A percentile compares a stretch with the other conserved stretches of the same genome.
Conservation (phyloP, 2,113 vertebrate species). For the Petroica traversi region DNA sequence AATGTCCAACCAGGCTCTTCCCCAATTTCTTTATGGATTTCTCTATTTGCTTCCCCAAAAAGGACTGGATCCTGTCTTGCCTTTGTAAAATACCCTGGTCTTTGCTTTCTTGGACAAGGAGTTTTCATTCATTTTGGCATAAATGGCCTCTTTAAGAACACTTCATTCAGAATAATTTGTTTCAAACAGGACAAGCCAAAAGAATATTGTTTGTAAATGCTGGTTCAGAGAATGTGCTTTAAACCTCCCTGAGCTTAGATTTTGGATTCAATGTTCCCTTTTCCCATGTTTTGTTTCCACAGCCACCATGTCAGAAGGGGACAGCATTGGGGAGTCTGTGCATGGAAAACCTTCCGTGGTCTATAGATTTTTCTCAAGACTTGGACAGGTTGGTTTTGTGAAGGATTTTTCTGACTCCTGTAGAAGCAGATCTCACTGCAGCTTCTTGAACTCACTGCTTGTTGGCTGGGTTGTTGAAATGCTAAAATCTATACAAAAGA, state of each 20-base stretch:
- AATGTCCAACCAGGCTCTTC: not conserved
- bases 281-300: not conserved
- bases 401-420: not conserved
- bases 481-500: not conserved
- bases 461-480: not conserved
- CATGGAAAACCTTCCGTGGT: slow-evolving; percentile 93
- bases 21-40: not conserved
- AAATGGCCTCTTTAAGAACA: not conserved
- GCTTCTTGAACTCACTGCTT: not conserved
- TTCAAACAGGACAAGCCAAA: not conserved
- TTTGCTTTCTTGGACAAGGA: not conserved
- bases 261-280: not conserved
- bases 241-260: not conserved
- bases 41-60: not conserved
- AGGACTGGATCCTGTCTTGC: not conserved
- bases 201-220: not conserved
- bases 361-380: slow-evolving; percentile 88
- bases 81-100: not conserved
- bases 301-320: slow-evolving; percentile 95
- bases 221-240: not conserved
- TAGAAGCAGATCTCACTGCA: not conserved
- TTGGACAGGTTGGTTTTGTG: slow-evolving; percentile 87
- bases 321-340: slow-evolving; percentile 94
- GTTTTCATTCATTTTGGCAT: not conserved
- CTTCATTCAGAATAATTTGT: not conserved